These are phyloP conservation scores for Platynereis dumerilii DNA, from an alignment of 2,888 invertebrate genomes.

Conservation along the genomic window DNA sequence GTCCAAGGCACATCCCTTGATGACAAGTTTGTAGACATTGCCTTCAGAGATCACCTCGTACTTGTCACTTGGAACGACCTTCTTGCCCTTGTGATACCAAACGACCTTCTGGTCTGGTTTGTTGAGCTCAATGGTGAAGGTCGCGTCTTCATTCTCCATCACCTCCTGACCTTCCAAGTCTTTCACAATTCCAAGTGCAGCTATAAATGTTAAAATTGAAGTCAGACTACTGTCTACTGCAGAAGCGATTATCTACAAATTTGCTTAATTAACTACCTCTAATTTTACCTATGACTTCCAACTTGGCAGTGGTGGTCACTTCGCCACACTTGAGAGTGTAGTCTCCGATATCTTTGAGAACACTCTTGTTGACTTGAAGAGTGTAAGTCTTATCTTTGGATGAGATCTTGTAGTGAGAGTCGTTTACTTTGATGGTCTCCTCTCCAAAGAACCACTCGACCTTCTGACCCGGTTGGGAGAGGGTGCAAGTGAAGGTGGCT, in stretches of 20 bases:
- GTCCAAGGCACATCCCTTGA: constrained; percentile 47
- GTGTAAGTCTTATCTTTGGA: constrained; percentile 50
- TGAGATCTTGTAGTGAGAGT: constrained; percentile 52
- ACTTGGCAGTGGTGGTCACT: too few relatives aligned
- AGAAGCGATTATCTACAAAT: too few relatives aligned
- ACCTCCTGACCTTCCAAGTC: constrained; percentile 32
- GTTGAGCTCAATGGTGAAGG: constrained; percentile 83
- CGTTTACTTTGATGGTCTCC: constrained; percentile 55
- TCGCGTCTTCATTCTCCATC: constrained; percentile 68
- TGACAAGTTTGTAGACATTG: constrained; percentile 45
- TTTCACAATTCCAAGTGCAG: too few relatives aligned
- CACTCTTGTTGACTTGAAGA: constrained; percentile 46
- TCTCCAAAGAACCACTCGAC: constrained; percentile 73
- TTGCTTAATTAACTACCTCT: too few relatives aligned
- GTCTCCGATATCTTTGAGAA: constrained; percentile 67
- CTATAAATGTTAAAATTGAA: too few relatives aligned
- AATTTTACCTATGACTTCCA: too few relatives aligned
- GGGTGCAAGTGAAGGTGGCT: constrained; percentile 19
- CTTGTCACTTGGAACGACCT: constrained; percentile 79
- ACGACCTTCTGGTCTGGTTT: constrained; percentile 66
- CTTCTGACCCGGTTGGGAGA: constrained; percentile 55
- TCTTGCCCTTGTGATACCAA: constrained; percentile 68
- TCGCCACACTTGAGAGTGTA: too few relatives aligned
- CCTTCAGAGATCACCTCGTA: constrained; percentile 79
- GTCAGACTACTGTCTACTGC: too few relatives aligned